Conservation (phyloP, 1,140 invertebrate species). For the Ylistrum balloti region DNA sequence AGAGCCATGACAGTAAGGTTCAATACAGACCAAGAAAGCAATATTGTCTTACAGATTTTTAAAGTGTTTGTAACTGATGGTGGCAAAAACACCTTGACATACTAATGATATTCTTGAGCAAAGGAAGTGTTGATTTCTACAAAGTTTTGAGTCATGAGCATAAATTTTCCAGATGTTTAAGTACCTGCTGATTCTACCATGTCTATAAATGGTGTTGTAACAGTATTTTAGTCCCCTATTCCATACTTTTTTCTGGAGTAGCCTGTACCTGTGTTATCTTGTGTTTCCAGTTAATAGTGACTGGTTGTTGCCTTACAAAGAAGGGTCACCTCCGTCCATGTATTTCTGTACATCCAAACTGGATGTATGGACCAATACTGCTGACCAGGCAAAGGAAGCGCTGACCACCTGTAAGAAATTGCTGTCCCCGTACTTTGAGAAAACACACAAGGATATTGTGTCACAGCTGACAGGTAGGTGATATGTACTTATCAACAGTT, state of each 20-base stretch:
- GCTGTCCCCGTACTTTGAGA: slow-evolving; percentile 75
- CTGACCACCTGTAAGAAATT: slow-evolving; percentile 65
- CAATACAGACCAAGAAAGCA: too few species aligned
- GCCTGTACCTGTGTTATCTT: slow-evolving; percentile 17
- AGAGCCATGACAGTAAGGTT: too few species aligned
- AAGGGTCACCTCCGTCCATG: slow-evolving; percentile 59
- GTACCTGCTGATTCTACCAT: too few species aligned
- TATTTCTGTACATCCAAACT: slow-evolving; percentile 79
- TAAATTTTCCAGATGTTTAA: too few species aligned
- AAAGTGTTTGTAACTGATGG: too few species aligned
- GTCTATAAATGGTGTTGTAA: neutral
- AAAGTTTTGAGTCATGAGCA: too few species aligned
- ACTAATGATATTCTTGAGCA: too few species aligned
- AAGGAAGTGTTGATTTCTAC: too few species aligned
- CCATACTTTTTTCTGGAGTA: neutral
- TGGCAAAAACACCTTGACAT: too few species aligned
- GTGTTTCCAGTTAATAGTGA: slow-evolving; percentile 76
- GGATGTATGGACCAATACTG: slow-evolving; percentile 77
- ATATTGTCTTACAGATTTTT: too few species aligned
- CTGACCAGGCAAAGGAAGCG: slow-evolving; percentile 77
- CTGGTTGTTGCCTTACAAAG: slow-evolving; percentile 72
- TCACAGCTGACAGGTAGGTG: slow-evolving; percentile 75
- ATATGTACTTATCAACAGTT: too few species aligned
- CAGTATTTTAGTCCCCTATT: neutral
- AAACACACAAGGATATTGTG: slow-evolving; percentile 75